Base-by-base conservation (phyloP, 2,113 vertebrate species). In the Brachypteracias leptosomus region DNA sequence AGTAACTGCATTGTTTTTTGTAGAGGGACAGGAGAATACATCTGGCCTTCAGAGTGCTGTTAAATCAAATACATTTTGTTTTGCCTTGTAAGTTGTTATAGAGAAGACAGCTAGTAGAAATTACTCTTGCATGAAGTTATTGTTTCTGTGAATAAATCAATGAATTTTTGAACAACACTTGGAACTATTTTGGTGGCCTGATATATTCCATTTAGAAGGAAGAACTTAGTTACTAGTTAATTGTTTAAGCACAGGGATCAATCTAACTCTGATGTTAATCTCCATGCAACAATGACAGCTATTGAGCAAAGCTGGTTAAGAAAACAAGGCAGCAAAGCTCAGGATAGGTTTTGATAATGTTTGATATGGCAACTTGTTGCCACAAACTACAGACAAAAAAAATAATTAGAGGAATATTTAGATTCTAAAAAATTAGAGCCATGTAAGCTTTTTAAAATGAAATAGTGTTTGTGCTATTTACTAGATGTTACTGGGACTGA, bases 321-420 rank as follows among this genome's bases (percentile, higher is more conserved):
- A 94, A 93, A 36, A 61, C 65, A 76, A 81, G 38, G n/a, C 80
- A 91, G 38, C 6, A 91, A 95, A 91, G 16, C 22, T 94, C 79
- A 67, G 38, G 61, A 63, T 18, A 88, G 36, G 14, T 90, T 93
- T 91, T 93, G 31, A 33, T 86, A 36, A 22, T 20, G 8, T 84
- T 95, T 92, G 31, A 19, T 58, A 49, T 51, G 33, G 26, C 47
- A 88, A 70, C 2, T 33, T 88, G n/a, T 49, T 89, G 67, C 36
- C 87, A 85, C 33, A 84, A 95, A 77, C 59, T 17, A 9, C 29
- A 82, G 31, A 62, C 14, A 72, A 66, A 44, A 91, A 75, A 75
- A 58, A 72, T 49, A 73, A 74, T 55, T 96, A 33, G 5, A 81
- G 6, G 38, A 85, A 44, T 77, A 91, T 52, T 91, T 93, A 38